phyloP scores from a whole-genome alignment of 2,797 vertebrate species.

The Platyrinchus mystaceus region DNA sequence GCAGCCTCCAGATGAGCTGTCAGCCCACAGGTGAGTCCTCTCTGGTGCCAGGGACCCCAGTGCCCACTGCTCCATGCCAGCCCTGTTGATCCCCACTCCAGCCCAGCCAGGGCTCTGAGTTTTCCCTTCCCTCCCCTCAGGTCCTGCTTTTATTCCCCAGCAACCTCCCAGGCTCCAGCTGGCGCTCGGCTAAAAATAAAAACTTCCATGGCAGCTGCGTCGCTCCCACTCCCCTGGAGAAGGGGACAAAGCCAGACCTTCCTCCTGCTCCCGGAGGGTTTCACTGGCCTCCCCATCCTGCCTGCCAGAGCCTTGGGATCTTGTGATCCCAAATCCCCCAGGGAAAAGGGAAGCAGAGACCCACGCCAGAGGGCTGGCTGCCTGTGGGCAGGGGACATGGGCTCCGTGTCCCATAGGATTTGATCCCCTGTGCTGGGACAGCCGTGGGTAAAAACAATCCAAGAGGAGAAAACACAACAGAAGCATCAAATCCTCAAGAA shows the following conservation, averaged over 20 bases:
- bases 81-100: background rate
- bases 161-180: slow-evolving; percentile 12
- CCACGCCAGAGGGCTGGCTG: background rate
- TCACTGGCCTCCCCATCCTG: background rate
- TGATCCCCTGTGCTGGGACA: background rate
- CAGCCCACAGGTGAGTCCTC: accelerated
- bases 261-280: background rate
- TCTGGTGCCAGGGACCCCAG: accelerated
- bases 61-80: accelerated
- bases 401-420: background rate
- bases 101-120: background rate
- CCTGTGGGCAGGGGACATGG: background rate
- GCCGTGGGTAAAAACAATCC: background rate
- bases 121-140: background rate
- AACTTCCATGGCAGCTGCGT: background rate
- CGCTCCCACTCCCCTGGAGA: background rate
- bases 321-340: background rate
- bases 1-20: background rate
- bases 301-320: background rate
- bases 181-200: slow-evolving; percentile 28
- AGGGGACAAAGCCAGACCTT: background rate
- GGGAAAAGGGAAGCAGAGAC: background rate
- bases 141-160: background rate
- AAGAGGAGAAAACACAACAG: background rate
- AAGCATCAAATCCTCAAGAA: background rate